These are phyloP conservation scores for Drosophila orosa DNA, from an alignment of 1,140 invertebrate species.

Conservation along the genomic window DNA sequence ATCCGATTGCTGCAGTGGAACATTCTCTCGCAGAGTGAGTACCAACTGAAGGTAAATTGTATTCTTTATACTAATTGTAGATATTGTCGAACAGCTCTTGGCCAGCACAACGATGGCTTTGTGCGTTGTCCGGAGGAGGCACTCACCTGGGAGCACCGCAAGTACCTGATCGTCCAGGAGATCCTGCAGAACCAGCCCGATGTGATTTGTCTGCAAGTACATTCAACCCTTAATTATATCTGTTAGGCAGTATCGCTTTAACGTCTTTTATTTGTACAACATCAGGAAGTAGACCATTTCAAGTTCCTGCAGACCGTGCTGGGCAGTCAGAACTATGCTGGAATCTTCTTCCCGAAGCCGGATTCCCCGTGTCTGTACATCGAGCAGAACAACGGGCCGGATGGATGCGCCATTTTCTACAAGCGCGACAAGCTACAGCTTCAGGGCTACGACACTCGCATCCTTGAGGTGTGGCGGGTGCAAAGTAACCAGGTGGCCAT, in stretches of 20 bases:
- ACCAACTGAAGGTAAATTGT: not conserved
- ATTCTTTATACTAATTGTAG: not conserved
- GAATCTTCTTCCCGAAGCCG: slow-evolving; percentile 91
- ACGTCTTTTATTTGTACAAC: slow-evolving; percentile 8
- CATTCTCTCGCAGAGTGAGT: slow-evolving; percentile 90
- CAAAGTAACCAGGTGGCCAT: slow-evolving; percentile 91
- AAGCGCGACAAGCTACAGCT: slow-evolving; percentile 87
- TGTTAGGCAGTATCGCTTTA: slow-evolving; percentile 55
- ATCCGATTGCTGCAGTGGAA: slow-evolving; percentile 91
- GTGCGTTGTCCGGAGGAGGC: slow-evolving; percentile 89
- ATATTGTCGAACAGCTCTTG: slow-evolving; percentile 86
- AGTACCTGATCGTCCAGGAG: slow-evolving; percentile 90
- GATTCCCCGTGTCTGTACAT: slow-evolving; percentile 92
- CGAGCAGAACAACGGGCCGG: slow-evolving; percentile 90
- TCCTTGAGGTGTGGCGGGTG: slow-evolving; percentile 89
- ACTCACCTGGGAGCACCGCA: slow-evolving; percentile 88
- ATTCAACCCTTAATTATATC: not conserved
- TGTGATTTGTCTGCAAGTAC: slow-evolving; percentile 89
- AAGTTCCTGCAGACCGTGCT: slow-evolving; percentile 88
- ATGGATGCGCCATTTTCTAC: slow-evolving; percentile 93
- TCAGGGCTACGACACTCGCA: slow-evolving; percentile 86
- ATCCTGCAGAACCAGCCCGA: slow-evolving; percentile 89
- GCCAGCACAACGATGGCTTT: slow-evolving; percentile 90
- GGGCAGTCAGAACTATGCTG: slow-evolving; percentile 88
- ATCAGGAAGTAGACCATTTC: slow-evolving; percentile 91